phyloP scores from a whole-genome alignment of 2,113 vertebrate genomes.

The Xerus inauris region DNA sequence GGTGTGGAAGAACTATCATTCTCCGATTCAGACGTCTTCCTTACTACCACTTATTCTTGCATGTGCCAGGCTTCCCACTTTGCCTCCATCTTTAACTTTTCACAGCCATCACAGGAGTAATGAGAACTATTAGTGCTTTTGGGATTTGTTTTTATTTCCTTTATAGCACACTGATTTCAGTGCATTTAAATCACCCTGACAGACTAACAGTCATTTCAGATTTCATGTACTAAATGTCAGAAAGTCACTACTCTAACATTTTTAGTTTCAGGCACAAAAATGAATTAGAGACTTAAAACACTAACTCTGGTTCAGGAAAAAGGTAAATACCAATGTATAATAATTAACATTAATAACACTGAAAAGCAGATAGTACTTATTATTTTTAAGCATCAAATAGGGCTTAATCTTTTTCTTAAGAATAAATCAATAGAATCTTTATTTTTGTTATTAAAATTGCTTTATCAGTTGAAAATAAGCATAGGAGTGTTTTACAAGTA shows the following conservation, averaged over 20 bases:
- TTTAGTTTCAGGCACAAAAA: conserved; percentile 76
- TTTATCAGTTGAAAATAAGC: conserved; percentile 35
- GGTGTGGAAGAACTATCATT: too few species aligned
- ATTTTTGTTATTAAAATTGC: conserved; percentile 19
- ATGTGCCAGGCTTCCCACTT: background rate
- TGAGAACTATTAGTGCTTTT: background rate
- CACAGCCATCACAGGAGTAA: background rate
- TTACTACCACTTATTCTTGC: too few species aligned
- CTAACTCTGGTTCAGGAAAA: conserved; percentile 41
- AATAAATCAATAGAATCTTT: background rate
- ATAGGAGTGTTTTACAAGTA: background rate
- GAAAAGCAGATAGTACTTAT: conserved; percentile 59
- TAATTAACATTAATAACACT: conserved; percentile 79
- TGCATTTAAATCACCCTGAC: background rate
- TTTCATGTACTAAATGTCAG: background rate
- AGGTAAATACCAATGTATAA: background rate
- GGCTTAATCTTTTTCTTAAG: conserved; percentile 39
- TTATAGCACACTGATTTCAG: background rate
- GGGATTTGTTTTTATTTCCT: conserved; percentile 2
- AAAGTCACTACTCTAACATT: background rate
- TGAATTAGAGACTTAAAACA: conserved; percentile 80
- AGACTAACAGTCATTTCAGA: background rate
- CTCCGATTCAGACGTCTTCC: too few species aligned
- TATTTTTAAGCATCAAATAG: conserved; percentile 8
- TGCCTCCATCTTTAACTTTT: too few species aligned